phyloP scores from a whole-genome alignment of 2,888 invertebrate species.

The Gastrophysa polygoni region DNA sequence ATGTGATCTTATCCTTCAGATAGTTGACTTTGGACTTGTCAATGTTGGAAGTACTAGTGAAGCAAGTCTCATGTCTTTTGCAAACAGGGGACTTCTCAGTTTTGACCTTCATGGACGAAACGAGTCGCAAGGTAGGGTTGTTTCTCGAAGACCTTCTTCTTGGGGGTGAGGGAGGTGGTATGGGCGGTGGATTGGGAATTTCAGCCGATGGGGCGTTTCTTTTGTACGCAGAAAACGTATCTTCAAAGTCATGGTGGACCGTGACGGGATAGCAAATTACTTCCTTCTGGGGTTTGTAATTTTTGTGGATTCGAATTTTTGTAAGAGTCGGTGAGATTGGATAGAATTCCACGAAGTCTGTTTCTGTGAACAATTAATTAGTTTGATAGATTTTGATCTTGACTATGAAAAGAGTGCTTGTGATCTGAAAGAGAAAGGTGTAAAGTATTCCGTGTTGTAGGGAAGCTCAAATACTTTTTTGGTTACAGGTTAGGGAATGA shows the following conservation, averaged over 20 bases:
- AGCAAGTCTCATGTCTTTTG: slow-evolving; percentile 62
- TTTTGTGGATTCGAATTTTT: slow-evolving; percentile 77
- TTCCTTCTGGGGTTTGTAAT: slow-evolving; percentile 59
- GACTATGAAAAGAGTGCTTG: slow-evolving; percentile 24
- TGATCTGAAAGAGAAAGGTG: slow-evolving; percentile 28
- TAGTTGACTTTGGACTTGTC: slow-evolving; percentile 65
- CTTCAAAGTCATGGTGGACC: slow-evolving; percentile 54
- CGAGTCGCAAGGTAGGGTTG: slow-evolving; percentile 71
- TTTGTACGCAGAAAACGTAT: slow-evolving; percentile 66
- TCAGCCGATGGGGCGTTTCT: slow-evolving; percentile 64
- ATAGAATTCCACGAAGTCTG: slow-evolving; percentile 80
- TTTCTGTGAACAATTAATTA: slow-evolving; percentile 63
- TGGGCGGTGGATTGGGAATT: slow-evolving; percentile 50
- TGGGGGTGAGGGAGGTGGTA: slow-evolving; percentile 73
- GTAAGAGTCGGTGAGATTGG: slow-evolving; percentile 82
- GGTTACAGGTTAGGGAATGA: slow-evolving; percentile 2
- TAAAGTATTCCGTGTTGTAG: slow-evolving; percentile 11
- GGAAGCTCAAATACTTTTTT: slow-evolving; percentile 16
- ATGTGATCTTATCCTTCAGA: slow-evolving; percentile 67
- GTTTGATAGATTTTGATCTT: slow-evolving; percentile 18
- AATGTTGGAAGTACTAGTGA: slow-evolving; percentile 52
- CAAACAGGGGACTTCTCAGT: slow-evolving; percentile 48
- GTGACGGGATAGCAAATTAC: slow-evolving; percentile 69
- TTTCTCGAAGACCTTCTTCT: slow-evolving; percentile 76
- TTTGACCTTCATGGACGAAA: slow-evolving; percentile 62